Evolutionary conservation across 2,888 invertebrate genomes (phyloP).

Genomic region (Troides helena): DNA sequence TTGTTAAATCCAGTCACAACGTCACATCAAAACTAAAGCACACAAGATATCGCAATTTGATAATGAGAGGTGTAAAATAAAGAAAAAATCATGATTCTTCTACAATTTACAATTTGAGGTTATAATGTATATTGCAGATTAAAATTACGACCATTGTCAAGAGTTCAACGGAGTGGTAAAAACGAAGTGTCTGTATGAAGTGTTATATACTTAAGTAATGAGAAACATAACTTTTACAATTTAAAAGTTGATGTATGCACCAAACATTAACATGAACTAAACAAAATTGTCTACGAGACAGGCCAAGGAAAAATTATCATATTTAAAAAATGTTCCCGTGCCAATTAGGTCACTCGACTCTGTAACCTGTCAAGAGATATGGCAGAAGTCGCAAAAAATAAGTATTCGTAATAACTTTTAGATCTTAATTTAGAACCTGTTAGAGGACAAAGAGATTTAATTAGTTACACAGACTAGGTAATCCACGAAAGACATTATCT

Average conservation of each 20-base stretch:
- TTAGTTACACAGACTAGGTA: not conserved
- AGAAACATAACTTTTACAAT: not conserved
- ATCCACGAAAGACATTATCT: too few species aligned
- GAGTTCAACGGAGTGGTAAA: not conserved
- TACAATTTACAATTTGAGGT: not conserved
- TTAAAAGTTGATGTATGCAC: not conserved
- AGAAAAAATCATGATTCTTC: not conserved
- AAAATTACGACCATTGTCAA: not conserved
- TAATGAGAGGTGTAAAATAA: not conserved
- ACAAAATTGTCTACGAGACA: slow-evolving; percentile 31
- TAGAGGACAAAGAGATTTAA: slow-evolving; percentile 9
- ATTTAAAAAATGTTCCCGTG: slow-evolving; percentile 54
- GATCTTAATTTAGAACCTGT: slow-evolving; percentile 31
- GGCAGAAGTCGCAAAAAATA: slow-evolving; percentile 43
- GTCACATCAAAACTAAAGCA: not conserved
- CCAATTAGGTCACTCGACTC: slow-evolving; percentile 71
- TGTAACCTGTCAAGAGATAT: slow-evolving; percentile 48
- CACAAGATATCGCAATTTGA: not conserved
- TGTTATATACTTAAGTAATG: too few species aligned
- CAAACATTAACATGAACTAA: slow-evolving; percentile 4
- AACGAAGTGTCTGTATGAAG: not conserved
- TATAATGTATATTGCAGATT: too few species aligned
- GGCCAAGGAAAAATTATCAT: slow-evolving; percentile 49
- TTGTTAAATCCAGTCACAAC: not conserved
- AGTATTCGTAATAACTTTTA: slow-evolving; percentile 19